Evolutionary conservation across 64 coral and sea anemone genomes (phyloP), one percentile per base, ranked within the genome.

Genomic region (Catalaphyllia jardinei): DNA sequence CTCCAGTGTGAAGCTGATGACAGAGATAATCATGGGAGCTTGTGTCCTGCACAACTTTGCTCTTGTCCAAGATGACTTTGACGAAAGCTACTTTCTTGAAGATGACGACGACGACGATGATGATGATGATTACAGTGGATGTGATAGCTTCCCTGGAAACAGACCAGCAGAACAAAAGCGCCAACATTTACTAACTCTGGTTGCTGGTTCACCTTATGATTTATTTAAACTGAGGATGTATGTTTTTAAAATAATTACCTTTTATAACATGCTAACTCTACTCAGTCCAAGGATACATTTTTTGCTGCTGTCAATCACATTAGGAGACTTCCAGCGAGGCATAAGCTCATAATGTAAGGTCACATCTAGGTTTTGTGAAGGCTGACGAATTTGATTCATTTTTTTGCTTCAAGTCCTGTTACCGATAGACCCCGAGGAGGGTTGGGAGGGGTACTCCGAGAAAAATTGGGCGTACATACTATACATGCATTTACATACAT

Each of bases 31-130:
- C 74, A 76, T 76, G 31, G 38, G 33, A 46, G 74, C 74, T 46
- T 76, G 74, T 76, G 74, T 76, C 74, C 74, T 76, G 74, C 74
- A n/a, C n/a, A n/a, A n/a, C n/a, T n/a, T n/a, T n/a, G n/a, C n/a
- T n/a, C n/a, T n/a, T n/a, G n/a, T n/a, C n/a, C n/a, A n/a, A n/a
- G n/a, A n/a, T n/a, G n/a, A n/a, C n/a, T n/a, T n/a, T n/a, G n/a
- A n/a, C n/a, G n/a, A n/a, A n/a, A n/a, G n/a, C n/a, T n/a, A n/a
- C n/a, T n/a, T n/a, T n/a, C n/a, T n/a, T n/a, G n/a, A 76, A 0
- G 49, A 76, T 1, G 74, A 46, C 1, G 25, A 31, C 33, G 18
- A 76, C 49, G 74, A 76, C 18, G 14, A 76, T 76, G 74, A 76
- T 76, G 33, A 46, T 76, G 74, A 76, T 76, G 74, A 76, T 76